A percentile compares a stretch with the other conserved stretches of the same genome.
Evolutionary conservation across 2,888 invertebrate genomes (phyloP).

Genomic region (Clusia tigrina): DNA sequence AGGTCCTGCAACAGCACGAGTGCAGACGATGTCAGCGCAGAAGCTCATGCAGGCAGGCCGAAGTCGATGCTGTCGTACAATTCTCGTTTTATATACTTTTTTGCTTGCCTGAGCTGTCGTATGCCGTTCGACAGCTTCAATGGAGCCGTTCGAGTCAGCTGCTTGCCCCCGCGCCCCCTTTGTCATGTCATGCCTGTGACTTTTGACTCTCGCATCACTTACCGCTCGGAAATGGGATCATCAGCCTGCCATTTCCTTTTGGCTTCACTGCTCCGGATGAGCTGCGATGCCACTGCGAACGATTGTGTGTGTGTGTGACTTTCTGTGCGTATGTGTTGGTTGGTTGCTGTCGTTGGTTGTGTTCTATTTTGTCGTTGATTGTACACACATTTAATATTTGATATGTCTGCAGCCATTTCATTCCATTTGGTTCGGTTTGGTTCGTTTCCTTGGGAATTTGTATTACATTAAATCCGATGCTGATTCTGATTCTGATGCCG

Average conservation of each 20-base stretch:
- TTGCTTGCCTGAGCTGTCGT: constrained; percentile 17
- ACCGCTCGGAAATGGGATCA: constrained; percentile 62
- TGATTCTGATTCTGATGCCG: neutral
- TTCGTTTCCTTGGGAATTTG: constrained; percentile 28
- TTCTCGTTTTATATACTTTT: constrained; percentile 24
- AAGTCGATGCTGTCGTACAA: constrained; percentile 49
- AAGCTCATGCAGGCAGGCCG: constrained; percentile 22
- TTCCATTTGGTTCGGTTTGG: constrained; percentile 32
- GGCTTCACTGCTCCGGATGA: constrained; percentile 48
- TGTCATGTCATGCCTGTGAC: constrained; percentile 41
- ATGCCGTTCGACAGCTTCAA: neutral
- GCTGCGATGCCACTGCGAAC: constrained; percentile 45
- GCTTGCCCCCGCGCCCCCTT: constrained; percentile 16
- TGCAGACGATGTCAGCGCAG: constrained; percentile 39
- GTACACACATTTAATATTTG: constrained; percentile 60
- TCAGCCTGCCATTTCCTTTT: constrained; percentile 59
- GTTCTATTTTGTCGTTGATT: too few species aligned
- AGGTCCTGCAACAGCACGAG: constrained; percentile 38
- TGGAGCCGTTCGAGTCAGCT: constrained; percentile 10
- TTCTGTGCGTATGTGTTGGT: constrained; percentile 15
- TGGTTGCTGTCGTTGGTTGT: constrained; percentile 12
- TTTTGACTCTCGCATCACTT: constrained; percentile 57
- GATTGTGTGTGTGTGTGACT: constrained; percentile 34
- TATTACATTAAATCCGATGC: constrained; percentile 50
- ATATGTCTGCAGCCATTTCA: constrained; percentile 62